Conservation (phyloP, 2,888 invertebrate genomes). For the Colostygia pectinataria region DNA sequence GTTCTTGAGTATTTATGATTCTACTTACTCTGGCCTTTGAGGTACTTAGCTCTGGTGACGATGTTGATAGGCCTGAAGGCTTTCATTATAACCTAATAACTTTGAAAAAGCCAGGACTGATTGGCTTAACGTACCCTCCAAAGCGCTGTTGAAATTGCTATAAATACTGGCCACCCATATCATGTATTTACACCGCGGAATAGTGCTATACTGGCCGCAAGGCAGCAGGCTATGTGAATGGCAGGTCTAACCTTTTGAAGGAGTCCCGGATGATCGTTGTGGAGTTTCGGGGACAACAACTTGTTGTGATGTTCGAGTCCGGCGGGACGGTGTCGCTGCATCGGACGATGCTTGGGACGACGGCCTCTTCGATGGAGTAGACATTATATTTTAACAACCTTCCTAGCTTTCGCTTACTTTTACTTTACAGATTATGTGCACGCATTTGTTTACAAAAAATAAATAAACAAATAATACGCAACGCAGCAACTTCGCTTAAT, state of each 20-base stretch:
- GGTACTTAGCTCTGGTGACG: no score
- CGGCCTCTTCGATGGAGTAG: slow-evolving; percentile 72
- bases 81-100: no score
- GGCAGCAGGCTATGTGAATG: no score
- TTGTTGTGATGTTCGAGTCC: slow-evolving; percentile 71
- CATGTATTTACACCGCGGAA: no score
- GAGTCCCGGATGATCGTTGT: slow-evolving; percentile 70
- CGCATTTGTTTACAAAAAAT: slow-evolving; percentile 8
- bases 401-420: neutral
- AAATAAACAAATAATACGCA: slow-evolving; percentile 10
- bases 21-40: no score
- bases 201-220: no score
- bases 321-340: slow-evolving; percentile 71
- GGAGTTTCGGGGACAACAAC: slow-evolving; percentile 77
- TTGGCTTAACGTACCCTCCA: no score
- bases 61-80: no score
- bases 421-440: slow-evolving; percentile 4
- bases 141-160: no score
- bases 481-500: neutral
- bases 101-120: no score
- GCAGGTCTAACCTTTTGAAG: slow-evolving; percentile 58
- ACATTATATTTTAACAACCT: slow-evolving; percentile 47
- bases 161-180: no score
- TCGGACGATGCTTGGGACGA: slow-evolving; percentile 74
- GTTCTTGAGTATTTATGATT: no score